Evolutionary conservation across 2,888 invertebrate genomes (phyloP), one percentile per base, ranked within the genome.

Genomic region (Aricia artaxerxes): DNA sequence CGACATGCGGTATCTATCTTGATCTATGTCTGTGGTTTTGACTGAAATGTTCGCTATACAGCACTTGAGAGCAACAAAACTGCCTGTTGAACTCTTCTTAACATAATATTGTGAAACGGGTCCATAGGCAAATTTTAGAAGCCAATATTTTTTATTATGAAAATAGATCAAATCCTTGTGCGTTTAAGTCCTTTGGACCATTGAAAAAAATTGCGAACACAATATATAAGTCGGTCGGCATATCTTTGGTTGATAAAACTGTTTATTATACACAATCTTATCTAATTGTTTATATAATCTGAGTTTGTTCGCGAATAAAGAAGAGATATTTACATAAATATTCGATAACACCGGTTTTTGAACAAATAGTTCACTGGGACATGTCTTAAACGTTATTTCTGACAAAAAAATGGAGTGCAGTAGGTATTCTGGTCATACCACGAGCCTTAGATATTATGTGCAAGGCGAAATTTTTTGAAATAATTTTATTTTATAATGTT

Each of bases 261-360:
- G 80, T 81, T 81, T 82, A 80, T 79, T 77, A 80, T 79, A 79
- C 76, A 79, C 79, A 82, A 82, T 82, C 83, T 84, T 83, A 83
- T 83, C 82, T 44, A 38, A 57, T 49, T 80, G 81, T 83, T 83
- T 83, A 80, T 82, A 79, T 82, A 81, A 79, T 81, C 81, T 82
- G 80, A 81, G 79, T 80, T 73, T 82, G 79, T 81, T 80, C 80
- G 81, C 81, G 80, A 84, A 82, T 82, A 83, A 84, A 82, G 79
- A 81, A 81, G 83, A 81, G 77, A 73, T 79, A 79, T 79, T 78
- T 73, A 79, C 80, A 80, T 9, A 77, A 76, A 75, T 72, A 75
- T 24, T 3, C 49, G 81, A 81, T 81, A 80, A 80, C 78, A 64
- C 57, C 57, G 57, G 76, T 76, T 57, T 57, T 35, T 11, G 35